phyloP scores from a whole-genome alignment of 2,113 vertebrate genomes.

The Himantopus leucocephalus region DNA sequence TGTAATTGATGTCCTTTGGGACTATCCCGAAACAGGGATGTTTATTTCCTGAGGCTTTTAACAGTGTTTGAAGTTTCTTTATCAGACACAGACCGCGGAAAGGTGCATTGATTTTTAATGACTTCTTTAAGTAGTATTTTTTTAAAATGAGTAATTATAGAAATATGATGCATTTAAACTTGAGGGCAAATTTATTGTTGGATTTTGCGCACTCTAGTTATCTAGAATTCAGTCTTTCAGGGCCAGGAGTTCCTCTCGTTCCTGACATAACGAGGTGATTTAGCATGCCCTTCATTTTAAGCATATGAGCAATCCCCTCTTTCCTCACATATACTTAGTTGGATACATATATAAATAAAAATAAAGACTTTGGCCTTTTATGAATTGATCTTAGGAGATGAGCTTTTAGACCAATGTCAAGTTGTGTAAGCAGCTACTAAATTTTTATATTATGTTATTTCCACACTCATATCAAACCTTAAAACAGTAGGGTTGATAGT shows the following conservation, averaged over 20 bases:
- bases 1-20: background rate
- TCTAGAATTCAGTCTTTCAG: background rate
- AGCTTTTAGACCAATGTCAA: background rate
- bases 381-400: background rate
- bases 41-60: conserved; percentile 27
- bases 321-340: background rate
- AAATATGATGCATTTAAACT: background rate
- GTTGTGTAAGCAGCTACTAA: background rate
- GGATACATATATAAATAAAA: background rate
- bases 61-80: conserved; percentile 12
- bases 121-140: background rate
- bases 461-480: background rate
- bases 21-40: background rate
- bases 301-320: background rate
- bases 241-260: background rate
- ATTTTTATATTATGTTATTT: background rate
- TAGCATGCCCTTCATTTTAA: background rate
- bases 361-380: background rate
- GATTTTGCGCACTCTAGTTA: background rate
- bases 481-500: background rate
- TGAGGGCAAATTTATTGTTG: background rate
- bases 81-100: background rate
- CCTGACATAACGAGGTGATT: background rate
- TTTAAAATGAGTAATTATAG: background rate
- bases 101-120: conserved; percentile 35